Evolutionary conservation across 2,888 invertebrate species (phyloP), one percentile per base, ranked within the genome.

Genomic region (Polia nebulosa): DNA sequence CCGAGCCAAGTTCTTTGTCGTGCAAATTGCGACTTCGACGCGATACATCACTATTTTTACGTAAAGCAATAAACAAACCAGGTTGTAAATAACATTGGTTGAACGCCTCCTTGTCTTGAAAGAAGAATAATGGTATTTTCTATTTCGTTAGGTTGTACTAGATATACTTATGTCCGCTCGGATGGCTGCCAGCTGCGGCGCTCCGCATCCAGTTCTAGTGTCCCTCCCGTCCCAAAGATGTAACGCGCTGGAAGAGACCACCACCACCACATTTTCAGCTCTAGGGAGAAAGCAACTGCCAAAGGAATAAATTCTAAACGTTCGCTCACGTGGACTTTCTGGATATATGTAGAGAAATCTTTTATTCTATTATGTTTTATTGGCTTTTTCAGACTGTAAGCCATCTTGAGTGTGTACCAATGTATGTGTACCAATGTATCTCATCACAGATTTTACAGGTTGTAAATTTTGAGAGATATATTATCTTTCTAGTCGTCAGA

Each of bases 121-220:
- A 89, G 89, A 93, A 94, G 94, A 95, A 93, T 94, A 95, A 95
- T 95, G 93, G 92, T 91, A 92, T 95, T 94, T 94, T 95, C 93
- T 95, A 94, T 95, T 95, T 94, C 92, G 94, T 95, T 95, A 94
- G 92, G 89, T 91, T 86, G 86, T 85, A 87, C 90, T 90, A 88
- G 88, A 90, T 92, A 90, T 93, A 92, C 92, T 91, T 91, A 89
- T 90, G 92, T 93, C 87, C 89, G 89, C 91, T 94, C 93, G 94
- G 94, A 94, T 90, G 88, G 89, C 83, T 93, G 95, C 95, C 95
- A 95, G 95, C 92, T 95, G 94, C 87, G 91, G 89, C 89, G 87
- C 79, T 74, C 86, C 86, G 85, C 87, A 87, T 87, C 83, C 85
- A 84, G 85, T 83, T 83, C 85, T 82, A 86, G 83, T 87, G 89